These are phyloP conservation scores for Nomada fucata DNA, from an alignment of 2,888 invertebrate genomes.

Conservation along the genomic window DNA sequence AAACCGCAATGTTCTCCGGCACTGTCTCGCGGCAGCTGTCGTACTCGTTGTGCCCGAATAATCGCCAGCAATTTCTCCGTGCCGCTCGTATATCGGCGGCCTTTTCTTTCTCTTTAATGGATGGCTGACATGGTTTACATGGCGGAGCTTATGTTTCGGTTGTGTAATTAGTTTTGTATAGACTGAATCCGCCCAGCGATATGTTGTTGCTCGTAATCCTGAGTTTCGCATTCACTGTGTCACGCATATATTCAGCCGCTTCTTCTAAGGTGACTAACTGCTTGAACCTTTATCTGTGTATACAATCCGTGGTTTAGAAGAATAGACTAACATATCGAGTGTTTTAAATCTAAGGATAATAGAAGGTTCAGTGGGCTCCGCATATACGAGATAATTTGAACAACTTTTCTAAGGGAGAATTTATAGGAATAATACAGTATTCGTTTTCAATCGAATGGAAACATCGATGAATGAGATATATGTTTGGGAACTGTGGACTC, in stretches of 20 bases:
- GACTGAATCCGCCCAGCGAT: not conserved
- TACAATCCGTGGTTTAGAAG: no score
- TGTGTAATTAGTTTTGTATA: slow-evolving; percentile 28
- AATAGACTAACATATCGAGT: no score
- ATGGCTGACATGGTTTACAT: not conserved
- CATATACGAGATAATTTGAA: no score
- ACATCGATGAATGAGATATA: no score
- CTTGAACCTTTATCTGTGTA: not conserved
- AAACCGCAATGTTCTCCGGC: slow-evolving; percentile 49
- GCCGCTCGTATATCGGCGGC: slow-evolving; percentile 20
- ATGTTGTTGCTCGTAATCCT: not conserved
- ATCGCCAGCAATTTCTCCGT: slow-evolving; percentile 38
- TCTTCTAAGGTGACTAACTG: not conserved
- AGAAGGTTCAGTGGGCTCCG: no score
- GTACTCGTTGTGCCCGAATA: slow-evolving; percentile 45
- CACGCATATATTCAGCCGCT: not conserved
- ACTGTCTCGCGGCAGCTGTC: slow-evolving; percentile 31
- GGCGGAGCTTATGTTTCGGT: slow-evolving; percentile 13
- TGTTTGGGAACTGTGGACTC: no score
- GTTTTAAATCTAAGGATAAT: no score
- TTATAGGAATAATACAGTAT: no score
- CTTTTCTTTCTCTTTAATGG: slow-evolving; percentile 8
- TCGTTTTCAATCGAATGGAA: no score
- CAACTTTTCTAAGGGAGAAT: no score
- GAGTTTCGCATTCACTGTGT: not conserved